phyloP scores from a whole-genome alignment of 2,797 vertebrate species.

The Sebastes itinus region DNA sequence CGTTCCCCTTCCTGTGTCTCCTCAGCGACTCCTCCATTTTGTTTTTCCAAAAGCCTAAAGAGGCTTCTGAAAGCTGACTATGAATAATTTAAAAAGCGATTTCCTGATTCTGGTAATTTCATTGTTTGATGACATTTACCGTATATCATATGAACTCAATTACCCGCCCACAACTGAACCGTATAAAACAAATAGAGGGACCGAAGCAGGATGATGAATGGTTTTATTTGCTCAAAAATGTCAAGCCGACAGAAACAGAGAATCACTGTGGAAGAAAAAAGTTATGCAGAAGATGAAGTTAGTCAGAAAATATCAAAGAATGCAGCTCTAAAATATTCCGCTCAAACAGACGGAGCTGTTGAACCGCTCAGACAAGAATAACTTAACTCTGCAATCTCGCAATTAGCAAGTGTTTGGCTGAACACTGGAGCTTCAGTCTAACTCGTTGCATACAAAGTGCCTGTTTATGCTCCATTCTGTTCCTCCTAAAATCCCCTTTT shows the following conservation, averaged over 20 bases:
- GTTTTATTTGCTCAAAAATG: slow-evolving; percentile 8
- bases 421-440: slow-evolving; percentile 10
- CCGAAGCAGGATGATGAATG: slow-evolving; percentile 4
- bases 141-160: slow-evolving; percentile 9
- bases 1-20: background rate
- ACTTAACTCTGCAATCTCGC: slow-evolving; percentile 22
- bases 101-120: background rate
- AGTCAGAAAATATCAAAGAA: slow-evolving; percentile 32
- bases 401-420: slow-evolving; percentile 28
- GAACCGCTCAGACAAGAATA: slow-evolving; percentile 3
- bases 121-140: slow-evolving; percentile 42
- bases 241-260: slow-evolving; percentile 14
- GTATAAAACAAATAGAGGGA: slow-evolving; percentile 5
- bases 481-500: background rate
- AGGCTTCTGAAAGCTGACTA: background rate
- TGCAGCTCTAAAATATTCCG: background rate
- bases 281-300: background rate
- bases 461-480: slow-evolving; percentile 15
- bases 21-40: background rate
- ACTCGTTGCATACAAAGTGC: slow-evolving; percentile 20
- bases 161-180: slow-evolving; percentile 18
- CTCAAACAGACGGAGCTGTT: slow-evolving; percentile 10
- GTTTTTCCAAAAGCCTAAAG: background rate
- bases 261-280: slow-evolving; percentile 1
- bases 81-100: slow-evolving; percentile 39